phyloP scores from a whole-genome alignment of 2,888 invertebrate species.

The Leptinotarsa tumamoca region DNA sequence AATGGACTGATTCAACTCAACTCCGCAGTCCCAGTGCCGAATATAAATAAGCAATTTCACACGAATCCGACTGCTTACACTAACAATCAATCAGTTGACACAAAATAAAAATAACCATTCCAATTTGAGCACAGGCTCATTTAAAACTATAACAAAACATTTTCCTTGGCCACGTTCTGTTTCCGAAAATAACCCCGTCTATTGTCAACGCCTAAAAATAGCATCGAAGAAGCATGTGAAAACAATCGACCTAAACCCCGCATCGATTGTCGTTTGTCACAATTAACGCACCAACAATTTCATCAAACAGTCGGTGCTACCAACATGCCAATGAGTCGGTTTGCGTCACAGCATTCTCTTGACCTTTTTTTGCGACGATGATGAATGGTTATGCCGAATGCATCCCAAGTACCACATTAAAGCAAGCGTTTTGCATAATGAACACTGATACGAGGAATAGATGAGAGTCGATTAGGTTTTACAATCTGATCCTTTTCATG shows the following conservation, averaged over 20 bases:
- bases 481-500: neutral
- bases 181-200: neutral
- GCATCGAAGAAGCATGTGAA: constrained; percentile 12
- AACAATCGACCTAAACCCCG: constrained; percentile 1
- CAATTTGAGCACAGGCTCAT: neutral
- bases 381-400: constrained; percentile 26
- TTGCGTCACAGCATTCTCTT: constrained; percentile 51
- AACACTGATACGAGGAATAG: constrained; percentile 8
- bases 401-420: constrained; percentile 30
- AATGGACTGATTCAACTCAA: too few relatives aligned
- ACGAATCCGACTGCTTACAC: too few relatives aligned
- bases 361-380: constrained; percentile 46
- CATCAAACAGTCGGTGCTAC: constrained; percentile 21
- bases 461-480: constrained; percentile 4
- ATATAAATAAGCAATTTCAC: too few relatives aligned
- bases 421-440: constrained; percentile 23
- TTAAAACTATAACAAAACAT: neutral
- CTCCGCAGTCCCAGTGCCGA: too few relatives aligned
- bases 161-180: neutral
- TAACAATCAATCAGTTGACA: too few relatives aligned
- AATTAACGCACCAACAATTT: constrained; percentile 35
- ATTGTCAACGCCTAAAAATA: constrained; percentile 5
- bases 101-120: too few relatives aligned
- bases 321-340: constrained; percentile 42
- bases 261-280: constrained; percentile 23